A percentile compares a stretch with the other conserved stretches of the same genome.
These are phyloP conservation scores for Melanotaenia boesemani DNA, from an alignment of 2,797 vertebrate species.

Conservation along the genomic window DNA sequence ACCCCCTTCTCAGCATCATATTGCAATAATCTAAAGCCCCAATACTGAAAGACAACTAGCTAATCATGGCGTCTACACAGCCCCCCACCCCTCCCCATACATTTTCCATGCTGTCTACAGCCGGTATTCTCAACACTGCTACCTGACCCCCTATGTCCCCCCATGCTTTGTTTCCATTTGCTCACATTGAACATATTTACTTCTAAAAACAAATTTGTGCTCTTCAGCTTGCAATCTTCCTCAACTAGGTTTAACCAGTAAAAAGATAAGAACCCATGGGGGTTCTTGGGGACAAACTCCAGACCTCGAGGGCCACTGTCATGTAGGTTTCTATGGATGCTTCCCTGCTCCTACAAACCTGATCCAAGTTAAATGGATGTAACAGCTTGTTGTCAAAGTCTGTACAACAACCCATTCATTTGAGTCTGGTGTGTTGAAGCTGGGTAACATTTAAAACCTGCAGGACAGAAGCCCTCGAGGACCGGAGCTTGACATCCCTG, in stretches of 20 bases:
- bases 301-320: too few relatives aligned
- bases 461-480: too few relatives aligned
- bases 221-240: too few relatives aligned
- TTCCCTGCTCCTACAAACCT: too few relatives aligned
- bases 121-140: slow-evolving; percentile 44
- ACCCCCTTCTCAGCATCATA: slow-evolving; percentile 48
- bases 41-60: slow-evolving; percentile 68
- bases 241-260: background rate
- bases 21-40: slow-evolving; percentile 71
- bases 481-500: too few relatives aligned
- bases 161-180: slow-evolving; percentile 35
- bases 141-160: slow-evolving; percentile 48
- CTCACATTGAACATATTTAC: slow-evolving; percentile 44
- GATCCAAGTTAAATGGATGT: too few relatives aligned
- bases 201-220: slow-evolving; percentile 40
- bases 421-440: too few relatives aligned
- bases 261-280: background rate
- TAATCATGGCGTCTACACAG: slow-evolving; percentile 76
- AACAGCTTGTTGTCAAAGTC: too few relatives aligned
- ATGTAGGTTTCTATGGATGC: too few relatives aligned
- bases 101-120: slow-evolving; percentile 74
- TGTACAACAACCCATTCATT: too few relatives aligned
- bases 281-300: background rate
- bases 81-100: slow-evolving; percentile 43
- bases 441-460: too few relatives aligned